Conservation (phyloP, 1,140 invertebrate genomes). For the Danaus plexippus region DNA sequence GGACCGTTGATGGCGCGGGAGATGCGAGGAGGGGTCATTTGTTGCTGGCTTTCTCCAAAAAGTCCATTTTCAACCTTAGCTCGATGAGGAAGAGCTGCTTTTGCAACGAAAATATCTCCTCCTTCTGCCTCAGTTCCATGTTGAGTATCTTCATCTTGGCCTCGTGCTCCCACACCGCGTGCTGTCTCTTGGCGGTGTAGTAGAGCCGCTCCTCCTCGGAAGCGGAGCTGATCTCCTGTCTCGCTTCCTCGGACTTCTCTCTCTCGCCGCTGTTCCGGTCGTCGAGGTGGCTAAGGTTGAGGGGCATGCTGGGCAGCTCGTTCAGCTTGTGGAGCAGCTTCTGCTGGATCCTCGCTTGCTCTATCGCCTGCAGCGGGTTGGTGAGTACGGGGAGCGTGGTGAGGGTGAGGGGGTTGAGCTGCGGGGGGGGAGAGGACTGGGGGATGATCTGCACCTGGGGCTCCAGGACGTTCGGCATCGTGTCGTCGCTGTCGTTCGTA, state of each 20-base stretch:
- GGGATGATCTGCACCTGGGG: conserved; percentile 60
- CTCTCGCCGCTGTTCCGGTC: conserved; percentile 40
- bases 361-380: conserved; percentile 50
- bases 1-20: background rate
- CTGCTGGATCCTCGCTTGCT: conserved; percentile 55
- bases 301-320: conserved; percentile 60
- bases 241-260: conserved; percentile 38
- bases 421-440: conserved; percentile 46
- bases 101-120: conserved; percentile 69
- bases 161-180: conserved; percentile 68
- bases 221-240: conserved; percentile 43
- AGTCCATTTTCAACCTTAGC: conserved; percentile 69
- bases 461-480: conserved; percentile 61
- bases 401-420: conserved; percentile 24
- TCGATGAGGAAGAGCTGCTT: conserved; percentile 70
- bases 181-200: conserved; percentile 63
- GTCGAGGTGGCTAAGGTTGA: conserved; percentile 68
- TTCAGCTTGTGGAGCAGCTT: conserved; percentile 56
- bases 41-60: conserved; percentile 66
- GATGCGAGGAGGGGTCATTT: conserved; percentile 39
- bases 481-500: conserved; percentile 66
- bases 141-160: conserved; percentile 70
- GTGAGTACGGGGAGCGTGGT: conserved; percentile 34
- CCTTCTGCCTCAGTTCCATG: conserved; percentile 67
- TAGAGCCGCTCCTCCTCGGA: conserved; percentile 66